These are phyloP conservation scores for Rhynchomys soricoides DNA, from an alignment of 2,113 vertebrate genomes.

Conservation along the genomic window DNA sequence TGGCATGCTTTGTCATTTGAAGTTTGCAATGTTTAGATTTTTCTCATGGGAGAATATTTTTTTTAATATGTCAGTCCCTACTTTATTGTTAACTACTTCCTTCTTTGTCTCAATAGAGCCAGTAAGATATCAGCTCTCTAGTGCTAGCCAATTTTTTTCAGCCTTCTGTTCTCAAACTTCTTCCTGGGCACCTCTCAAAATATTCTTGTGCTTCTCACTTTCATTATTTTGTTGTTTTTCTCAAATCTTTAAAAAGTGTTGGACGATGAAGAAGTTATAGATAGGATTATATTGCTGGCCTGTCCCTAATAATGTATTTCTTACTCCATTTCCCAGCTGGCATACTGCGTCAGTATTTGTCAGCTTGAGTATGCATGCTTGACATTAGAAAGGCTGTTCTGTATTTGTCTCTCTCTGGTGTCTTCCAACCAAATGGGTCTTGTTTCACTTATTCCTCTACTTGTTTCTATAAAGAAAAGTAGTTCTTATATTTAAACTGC, in stretches of 20 bases:
- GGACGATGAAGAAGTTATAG: slow-evolving; percentile 14
- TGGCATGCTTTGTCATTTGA: slow-evolving; percentile 50
- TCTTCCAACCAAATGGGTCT: slow-evolving; percentile 1
- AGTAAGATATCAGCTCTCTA: not conserved
- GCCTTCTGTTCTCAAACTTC: slow-evolving; percentile 7
- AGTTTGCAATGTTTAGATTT: slow-evolving; percentile 16
- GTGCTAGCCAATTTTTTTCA: not conserved
- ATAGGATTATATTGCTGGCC: not conserved
- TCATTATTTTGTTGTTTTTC: slow-evolving; percentile 52
- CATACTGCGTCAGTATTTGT: slow-evolving; percentile 30
- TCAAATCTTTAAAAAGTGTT: slow-evolving; percentile 57
- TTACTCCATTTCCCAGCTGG: slow-evolving; percentile 21
- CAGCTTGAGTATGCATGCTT: slow-evolving; percentile 47
- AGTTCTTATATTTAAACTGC: slow-evolving; percentile 43
- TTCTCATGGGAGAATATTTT: slow-evolving; percentile 33
- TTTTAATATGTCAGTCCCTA: not conserved
- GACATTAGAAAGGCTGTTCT: slow-evolving; percentile 49
- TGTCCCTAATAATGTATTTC: not conserved
- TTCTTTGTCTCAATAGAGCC: slow-evolving; percentile 38
- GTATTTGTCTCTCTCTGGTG: not conserved
- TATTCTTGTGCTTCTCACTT: slow-evolving; percentile 48
- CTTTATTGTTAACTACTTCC: slow-evolving; percentile 25
- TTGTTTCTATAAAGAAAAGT: slow-evolving; percentile 41
- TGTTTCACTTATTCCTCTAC: slow-evolving; percentile 48
- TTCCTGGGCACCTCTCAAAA: not conserved